Evolutionary conservation across 2,888 invertebrate genomes (phyloP).

Genomic region (Ectropis crepuscularia): DNA sequence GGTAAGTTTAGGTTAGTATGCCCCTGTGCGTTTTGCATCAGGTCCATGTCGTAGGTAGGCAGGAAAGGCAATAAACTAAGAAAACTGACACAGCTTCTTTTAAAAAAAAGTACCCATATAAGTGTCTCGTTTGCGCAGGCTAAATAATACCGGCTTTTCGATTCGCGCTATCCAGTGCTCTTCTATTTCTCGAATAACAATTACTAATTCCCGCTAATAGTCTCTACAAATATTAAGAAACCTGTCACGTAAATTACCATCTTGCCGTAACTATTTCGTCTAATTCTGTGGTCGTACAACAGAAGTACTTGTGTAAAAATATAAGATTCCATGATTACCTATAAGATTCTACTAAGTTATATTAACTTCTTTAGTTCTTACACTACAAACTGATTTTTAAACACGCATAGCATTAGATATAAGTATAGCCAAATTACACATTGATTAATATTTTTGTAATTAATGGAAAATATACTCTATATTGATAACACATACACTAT

Average conservation of each 20-base stretch:
- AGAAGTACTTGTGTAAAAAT: conserved; percentile 34
- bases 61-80: too few species aligned
- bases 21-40: too few species aligned
- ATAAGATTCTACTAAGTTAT: conserved; percentile 15
- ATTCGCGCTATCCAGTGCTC: neutral
- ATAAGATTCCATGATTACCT: conserved; percentile 37
- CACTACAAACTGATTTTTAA: conserved; percentile 27
- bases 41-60: too few species aligned
- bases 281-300: conserved; percentile 11
- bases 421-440: conserved; percentile 37
- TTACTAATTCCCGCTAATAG: neutral
- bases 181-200: neutral
- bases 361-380: conserved; percentile 31
- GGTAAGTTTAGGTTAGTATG: too few species aligned
- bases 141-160: neutral
- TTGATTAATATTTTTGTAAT: conserved; percentile 33
- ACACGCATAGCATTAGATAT: conserved; percentile 35
- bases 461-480: conserved; percentile 40
- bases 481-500: conserved; percentile 40
- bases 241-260: neutral
- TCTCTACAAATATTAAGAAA: conserved; percentile 2
- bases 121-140: neutral
- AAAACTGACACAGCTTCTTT: too few species aligned
- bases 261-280: conserved; percentile 10
- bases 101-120: neutral